These are phyloP conservation scores for Nezara viridula DNA, from an alignment of 2,888 invertebrate genomes.

Conservation along the genomic window DNA sequence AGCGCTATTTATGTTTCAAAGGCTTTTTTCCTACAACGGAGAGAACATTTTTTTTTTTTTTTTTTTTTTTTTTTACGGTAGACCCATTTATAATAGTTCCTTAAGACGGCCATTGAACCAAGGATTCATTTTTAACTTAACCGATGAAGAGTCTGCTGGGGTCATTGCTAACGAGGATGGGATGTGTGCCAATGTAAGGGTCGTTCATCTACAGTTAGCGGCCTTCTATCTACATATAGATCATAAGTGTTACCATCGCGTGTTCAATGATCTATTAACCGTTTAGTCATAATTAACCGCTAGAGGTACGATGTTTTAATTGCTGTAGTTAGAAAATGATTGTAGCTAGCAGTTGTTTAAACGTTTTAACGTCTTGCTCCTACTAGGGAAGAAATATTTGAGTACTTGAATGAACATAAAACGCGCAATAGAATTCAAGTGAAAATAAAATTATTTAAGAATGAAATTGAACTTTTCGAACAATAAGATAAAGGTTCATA, in stretches of 20 bases:
- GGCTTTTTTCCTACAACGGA: neutral
- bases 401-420: too few relatives aligned
- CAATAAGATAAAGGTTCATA: too few relatives aligned
- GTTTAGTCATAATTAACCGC: neutral
- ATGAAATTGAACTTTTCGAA: too few relatives aligned
- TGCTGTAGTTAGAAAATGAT: neutral
- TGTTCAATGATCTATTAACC: neutral
- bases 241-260: neutral
- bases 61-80: neutral
- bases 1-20: neutral
- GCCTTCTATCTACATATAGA: neutral
- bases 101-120: neutral
- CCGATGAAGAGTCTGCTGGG: neutral
- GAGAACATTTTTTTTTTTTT: neutral
- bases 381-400: neutral
- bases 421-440: too few relatives aligned
- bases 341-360: neutral
- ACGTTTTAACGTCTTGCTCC: neutral
- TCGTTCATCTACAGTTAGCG: neutral
- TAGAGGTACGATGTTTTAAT: neutral
- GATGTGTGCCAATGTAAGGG: constrained; percentile 21
- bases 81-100: neutral
- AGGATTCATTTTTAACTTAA: constrained; percentile 3
- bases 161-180: constrained; percentile 29
- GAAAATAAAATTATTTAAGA: too few relatives aligned